These are phyloP conservation scores for Ceramica pisi DNA, from an alignment of 2,888 invertebrate genomes.

Conservation along the genomic window DNA sequence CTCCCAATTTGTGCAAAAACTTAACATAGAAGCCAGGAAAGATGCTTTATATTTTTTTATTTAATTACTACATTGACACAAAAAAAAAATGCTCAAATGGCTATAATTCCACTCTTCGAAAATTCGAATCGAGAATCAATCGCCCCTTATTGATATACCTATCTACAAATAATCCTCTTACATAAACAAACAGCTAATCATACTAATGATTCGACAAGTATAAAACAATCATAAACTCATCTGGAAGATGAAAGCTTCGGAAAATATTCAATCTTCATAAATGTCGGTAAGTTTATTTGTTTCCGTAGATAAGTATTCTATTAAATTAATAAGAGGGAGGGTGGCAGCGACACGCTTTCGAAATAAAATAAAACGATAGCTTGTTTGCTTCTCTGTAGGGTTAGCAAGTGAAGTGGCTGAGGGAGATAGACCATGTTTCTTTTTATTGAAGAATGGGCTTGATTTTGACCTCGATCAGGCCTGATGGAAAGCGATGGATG, in stretches of 20 bases:
- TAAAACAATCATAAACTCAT: slow-evolving; percentile 25
- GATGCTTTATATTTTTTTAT: too few species aligned
- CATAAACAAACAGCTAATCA: neutral
- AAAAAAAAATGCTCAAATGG: neutral
- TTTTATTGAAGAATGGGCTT: too few species aligned
- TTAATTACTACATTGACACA: too few species aligned
- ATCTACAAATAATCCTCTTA: neutral
- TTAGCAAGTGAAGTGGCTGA: slow-evolving; percentile 15
- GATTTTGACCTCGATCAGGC: too few species aligned
- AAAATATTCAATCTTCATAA: slow-evolving; percentile 60
- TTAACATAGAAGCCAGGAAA: too few species aligned
- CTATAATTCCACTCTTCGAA: neutral
- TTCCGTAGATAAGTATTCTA: slow-evolving; percentile 33
- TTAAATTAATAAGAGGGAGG: slow-evolving; percentile 33
- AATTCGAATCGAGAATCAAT: too few species aligned
- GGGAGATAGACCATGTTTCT: neutral
- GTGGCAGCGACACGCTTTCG: slow-evolving; percentile 21
- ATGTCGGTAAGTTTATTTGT: slow-evolving; percentile 56
- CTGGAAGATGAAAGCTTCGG: slow-evolving; percentile 3
- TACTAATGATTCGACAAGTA: slow-evolving; percentile 3
- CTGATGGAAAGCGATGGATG: too few species aligned
- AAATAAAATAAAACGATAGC: slow-evolving; percentile 42
- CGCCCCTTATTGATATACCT: too few species aligned
- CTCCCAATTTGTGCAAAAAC: too few species aligned
- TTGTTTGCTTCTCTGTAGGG: slow-evolving; percentile 44